phyloP scores from a whole-genome alignment of 2,888 invertebrate species.

The Tortrix viridana region DNA sequence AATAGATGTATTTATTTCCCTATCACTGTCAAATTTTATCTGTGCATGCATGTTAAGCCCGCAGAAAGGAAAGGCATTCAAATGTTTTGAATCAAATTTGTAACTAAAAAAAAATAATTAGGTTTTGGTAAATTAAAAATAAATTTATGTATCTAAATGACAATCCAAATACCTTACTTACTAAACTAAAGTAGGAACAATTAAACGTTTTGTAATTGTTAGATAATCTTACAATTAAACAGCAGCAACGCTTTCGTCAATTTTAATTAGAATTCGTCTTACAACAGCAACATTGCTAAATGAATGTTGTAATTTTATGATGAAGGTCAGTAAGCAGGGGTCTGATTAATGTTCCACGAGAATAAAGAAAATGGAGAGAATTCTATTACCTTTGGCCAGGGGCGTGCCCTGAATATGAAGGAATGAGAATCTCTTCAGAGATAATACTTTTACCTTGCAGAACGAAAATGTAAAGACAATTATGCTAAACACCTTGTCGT shows the following conservation, averaged over 20 bases:
- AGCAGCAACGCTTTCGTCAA: slow-evolving; percentile 9
- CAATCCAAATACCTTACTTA: too few species aligned
- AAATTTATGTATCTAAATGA: too few species aligned
- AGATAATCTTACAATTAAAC: not conserved
- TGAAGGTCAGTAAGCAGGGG: slow-evolving; percentile 44
- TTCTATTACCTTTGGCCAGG: slow-evolving; percentile 49
- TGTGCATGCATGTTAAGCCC: too few species aligned
- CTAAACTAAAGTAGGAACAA: too few species aligned
- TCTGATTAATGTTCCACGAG: slow-evolving; percentile 57
- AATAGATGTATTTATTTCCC: too few species aligned
- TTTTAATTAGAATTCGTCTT: slow-evolving; percentile 17
- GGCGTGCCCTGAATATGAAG: slow-evolving; percentile 51
- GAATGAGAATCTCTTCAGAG: slow-evolving; percentile 42
- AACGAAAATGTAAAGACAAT: slow-evolving; percentile 22
- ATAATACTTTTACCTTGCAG: slow-evolving; percentile 25
- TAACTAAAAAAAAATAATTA: too few species aligned
- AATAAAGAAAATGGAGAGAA: slow-evolving; percentile 49
- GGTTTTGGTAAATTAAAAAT: too few species aligned
- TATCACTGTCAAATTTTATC: too few species aligned
- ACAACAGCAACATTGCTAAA: slow-evolving; percentile 25
- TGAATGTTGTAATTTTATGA: slow-evolving; percentile 42
- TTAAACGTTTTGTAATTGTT: not conserved
- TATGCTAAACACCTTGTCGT: not conserved
- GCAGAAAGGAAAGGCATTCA: too few species aligned
- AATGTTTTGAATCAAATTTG: too few species aligned